Evolutionary conservation across 2,888 invertebrate genomes (phyloP).

Genomic region (Pegoplata infirma): DNA sequence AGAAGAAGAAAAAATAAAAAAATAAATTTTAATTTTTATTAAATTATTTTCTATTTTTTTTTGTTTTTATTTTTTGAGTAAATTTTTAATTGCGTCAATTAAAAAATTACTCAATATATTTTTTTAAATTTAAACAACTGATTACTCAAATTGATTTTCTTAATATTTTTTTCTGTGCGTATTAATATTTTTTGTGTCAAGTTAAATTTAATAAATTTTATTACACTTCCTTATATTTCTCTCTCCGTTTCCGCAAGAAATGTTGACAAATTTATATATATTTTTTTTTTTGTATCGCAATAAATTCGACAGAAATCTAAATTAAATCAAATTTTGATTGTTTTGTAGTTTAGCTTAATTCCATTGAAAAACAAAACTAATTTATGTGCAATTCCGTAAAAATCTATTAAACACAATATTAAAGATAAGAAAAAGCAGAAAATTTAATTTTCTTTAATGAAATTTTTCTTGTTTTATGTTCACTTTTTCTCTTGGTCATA

Average conservation of each 20-base stretch:
- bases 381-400: neutral
- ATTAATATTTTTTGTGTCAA: too few relatives aligned
- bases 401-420: neutral
- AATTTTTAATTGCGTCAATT: too few relatives aligned
- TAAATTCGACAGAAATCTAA: neutral
- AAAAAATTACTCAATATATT: too few relatives aligned
- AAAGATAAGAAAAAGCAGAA: neutral
- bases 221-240: neutral
- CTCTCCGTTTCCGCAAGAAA: neutral
- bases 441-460: slow-evolving; percentile 1
- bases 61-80: too few relatives aligned
- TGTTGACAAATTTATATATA: neutral
- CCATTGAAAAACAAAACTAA: neutral
- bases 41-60: too few relatives aligned
- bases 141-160: too few relatives aligned
- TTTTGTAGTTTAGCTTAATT: neutral
- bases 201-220: neutral
- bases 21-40: too few relatives aligned
- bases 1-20: too few relatives aligned
- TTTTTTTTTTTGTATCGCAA: neutral
- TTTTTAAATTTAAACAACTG: too few relatives aligned
- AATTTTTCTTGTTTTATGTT: neutral
- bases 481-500: neutral
- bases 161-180: too few relatives aligned
- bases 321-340: neutral